Evolutionary conservation across 2,888 invertebrate species (phyloP), one percentile per base, ranked within the genome.

Genomic region (Leptinotarsa rubiginosa): DNA sequence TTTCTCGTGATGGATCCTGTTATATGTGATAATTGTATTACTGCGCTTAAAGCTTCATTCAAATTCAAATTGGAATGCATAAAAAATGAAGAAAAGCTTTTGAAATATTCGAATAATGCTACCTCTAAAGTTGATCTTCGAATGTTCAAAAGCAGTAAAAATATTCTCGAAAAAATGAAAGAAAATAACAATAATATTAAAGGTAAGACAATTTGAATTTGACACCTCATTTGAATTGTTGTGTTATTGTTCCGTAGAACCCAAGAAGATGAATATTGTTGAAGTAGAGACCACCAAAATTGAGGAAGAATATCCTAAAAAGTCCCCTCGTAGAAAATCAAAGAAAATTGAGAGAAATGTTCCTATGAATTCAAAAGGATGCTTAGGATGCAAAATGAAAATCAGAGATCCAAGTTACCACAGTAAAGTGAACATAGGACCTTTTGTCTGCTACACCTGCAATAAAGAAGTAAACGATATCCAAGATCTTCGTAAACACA

Each of bases 61-160:
- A 76, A 76, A 65, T 81, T 81, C 54, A 81, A 80, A 78, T 77
- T 67, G 31, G 75, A 75, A 74, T 78, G 78, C 77, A 73, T 78
- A 70, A 71, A 71, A 66, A 75, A 75, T 54, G 72, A 78, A 64
- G 72, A 71, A 41, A 78, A 73, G 47, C 69, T 70, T 13, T 52
- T 70, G 31, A 71, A 73, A 47, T 65, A 22, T 20, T 74, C 69
- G 5, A 54, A 74, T 52, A 50, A 52, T 22, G 65, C 10, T n/a
- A 70, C 50, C 56, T 50, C 72, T 50, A 77, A 65, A 66, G 52
- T 71, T 54, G 71, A 59, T 64, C 59, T 70, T 41, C 31, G 22
- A 13, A 41, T 15, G 50, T 68, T 50, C 31, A 67, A 22, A 65
- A 74, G 66, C 56, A 65, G 62, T 56, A 56, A 69, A 69, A 31